Conservation (phyloP, 2,888 invertebrate genomes). For the Idaea biselata region DNA sequence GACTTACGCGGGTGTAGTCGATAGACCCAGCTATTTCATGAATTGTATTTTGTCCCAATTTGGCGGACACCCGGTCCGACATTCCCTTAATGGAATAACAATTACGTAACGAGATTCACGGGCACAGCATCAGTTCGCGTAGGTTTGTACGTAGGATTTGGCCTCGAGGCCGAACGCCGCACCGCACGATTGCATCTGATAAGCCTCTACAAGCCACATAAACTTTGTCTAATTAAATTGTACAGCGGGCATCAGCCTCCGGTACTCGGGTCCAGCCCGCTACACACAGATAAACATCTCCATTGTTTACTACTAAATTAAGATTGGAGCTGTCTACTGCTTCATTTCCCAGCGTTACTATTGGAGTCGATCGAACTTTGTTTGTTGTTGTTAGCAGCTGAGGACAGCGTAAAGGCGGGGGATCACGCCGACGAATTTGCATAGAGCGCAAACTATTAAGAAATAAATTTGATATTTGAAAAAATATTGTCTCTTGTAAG, state of each 20-base stretch:
- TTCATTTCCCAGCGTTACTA: slow-evolving; percentile 48
- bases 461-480: no score
- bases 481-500: no score
- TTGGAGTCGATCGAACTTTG: slow-evolving; percentile 17
- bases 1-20: no score
- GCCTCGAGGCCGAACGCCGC: slow-evolving; percentile 42
- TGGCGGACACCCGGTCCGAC: slow-evolving; percentile 11
- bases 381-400: slow-evolving; percentile 21
- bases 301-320: slow-evolving; percentile 74
- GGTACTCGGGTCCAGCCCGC: slow-evolving; percentile 39
- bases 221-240: slow-evolving; percentile 76
- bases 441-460: no score
- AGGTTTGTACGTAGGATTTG: slow-evolving; percentile 46
- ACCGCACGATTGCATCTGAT: slow-evolving; percentile 58
- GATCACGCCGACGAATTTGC: no score
- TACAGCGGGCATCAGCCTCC: slow-evolving; percentile 62
- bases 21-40: no score
- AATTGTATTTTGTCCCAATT: no score
- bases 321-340: slow-evolving; percentile 59
- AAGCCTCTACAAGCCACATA: slow-evolving; percentile 63
- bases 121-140: slow-evolving; percentile 39
- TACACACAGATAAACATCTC: slow-evolving; percentile 67
- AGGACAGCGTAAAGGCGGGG: slow-evolving; percentile 6
- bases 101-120: slow-evolving; percentile 44
- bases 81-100: slow-evolving; percentile 42